Evolutionary conservation across 1,140 invertebrate species (phyloP).

Genomic region (Trichonephila clavata): DNA sequence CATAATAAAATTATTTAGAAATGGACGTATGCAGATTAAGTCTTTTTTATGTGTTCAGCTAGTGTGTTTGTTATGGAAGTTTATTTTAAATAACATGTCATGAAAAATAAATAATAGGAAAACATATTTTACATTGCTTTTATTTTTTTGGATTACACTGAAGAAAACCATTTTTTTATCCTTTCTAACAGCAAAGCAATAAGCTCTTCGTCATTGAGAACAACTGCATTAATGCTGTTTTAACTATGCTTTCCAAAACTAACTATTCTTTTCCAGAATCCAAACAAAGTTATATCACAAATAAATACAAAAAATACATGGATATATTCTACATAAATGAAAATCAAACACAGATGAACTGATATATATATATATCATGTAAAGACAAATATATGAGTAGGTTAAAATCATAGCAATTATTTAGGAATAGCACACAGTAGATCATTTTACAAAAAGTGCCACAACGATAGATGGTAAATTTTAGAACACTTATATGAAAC

Average conservation of each 20-base stretch:
- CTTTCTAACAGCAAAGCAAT: neutral
- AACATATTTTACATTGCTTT: neutral
- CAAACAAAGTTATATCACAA: neutral
- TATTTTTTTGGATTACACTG: conserved; percentile 5
- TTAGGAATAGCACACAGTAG: too few species aligned
- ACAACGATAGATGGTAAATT: too few species aligned
- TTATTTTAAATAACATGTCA: neutral
- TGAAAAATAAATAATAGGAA: neutral
- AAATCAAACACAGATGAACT: neutral
- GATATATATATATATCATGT: neutral
- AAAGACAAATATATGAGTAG: neutral
- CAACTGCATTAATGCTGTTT: neutral
- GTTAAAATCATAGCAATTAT: conserved; percentile 13
- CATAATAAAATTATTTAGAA: too few species aligned
- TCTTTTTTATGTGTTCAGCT: too few species aligned
- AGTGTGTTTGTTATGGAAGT: too few species aligned
- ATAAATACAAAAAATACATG: neutral
- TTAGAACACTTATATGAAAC: neutral
- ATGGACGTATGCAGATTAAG: too few species aligned
- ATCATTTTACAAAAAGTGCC: too few species aligned
- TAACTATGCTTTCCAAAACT: neutral
- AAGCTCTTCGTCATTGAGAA: neutral
- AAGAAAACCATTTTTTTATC: neutral
- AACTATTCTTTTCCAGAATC: neutral
- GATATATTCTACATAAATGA: neutral